Conservation (phyloP, 2,797 vertebrate species). For the Hippoglossus hippoglossus region DNA sequence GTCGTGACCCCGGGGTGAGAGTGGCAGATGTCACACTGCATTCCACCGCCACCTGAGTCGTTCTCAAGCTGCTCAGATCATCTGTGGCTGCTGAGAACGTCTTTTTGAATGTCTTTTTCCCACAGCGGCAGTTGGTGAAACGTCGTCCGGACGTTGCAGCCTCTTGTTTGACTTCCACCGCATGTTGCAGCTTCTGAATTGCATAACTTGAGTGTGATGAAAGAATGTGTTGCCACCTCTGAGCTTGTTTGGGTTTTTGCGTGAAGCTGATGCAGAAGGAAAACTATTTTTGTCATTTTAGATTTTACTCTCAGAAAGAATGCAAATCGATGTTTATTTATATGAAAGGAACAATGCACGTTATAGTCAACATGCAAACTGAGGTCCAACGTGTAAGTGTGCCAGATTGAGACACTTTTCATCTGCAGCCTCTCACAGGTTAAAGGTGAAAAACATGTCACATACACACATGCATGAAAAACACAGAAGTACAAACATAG, state of each 20-base stretch:
- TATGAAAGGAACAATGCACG: too few species aligned
- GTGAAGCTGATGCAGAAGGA: neutral
- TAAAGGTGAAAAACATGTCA: too few species aligned
- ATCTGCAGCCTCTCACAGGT: too few species aligned
- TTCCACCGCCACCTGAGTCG: constrained; percentile 19
- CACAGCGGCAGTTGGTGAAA: neutral
- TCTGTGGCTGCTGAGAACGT: neutral
- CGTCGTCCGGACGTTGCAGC: too few species aligned
- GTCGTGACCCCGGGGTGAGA: neutral
- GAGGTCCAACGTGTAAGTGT: too few species aligned
- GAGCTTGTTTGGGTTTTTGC: constrained; percentile 22
- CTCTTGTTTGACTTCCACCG: neutral
- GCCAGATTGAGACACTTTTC: too few species aligned
- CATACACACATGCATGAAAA: too few species aligned
- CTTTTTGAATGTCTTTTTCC: neutral
- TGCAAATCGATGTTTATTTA: too few species aligned
- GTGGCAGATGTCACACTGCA: constrained; percentile 4
- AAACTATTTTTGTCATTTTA: neutral
- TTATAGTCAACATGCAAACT: too few species aligned
- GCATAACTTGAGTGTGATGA: constrained; percentile 22
- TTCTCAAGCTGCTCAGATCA: constrained; percentile 1
- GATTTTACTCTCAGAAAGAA: neutral
- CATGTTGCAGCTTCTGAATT: constrained; percentile 13
- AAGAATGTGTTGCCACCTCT: neutral
- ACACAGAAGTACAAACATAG: too few species aligned